These are phyloP conservation scores for Dryas iulia DNA, from an alignment of 1,140 invertebrate genomes.

Conservation along the genomic window DNA sequence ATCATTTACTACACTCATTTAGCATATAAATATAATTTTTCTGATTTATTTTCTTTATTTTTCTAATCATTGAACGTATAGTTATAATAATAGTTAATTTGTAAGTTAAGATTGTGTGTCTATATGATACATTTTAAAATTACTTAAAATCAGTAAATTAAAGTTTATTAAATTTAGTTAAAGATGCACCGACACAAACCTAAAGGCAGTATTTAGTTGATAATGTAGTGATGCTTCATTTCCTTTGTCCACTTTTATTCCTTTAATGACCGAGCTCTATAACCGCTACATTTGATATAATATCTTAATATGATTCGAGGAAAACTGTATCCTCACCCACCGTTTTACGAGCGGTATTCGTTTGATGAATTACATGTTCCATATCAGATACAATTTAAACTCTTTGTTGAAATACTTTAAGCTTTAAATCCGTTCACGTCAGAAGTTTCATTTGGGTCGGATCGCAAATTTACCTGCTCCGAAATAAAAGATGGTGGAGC, in stretches of 20 bases:
- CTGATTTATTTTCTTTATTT: too few species aligned
- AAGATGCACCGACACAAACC: background rate
- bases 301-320: background rate
- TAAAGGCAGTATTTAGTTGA: slow-evolving; percentile 1
- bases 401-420: slow-evolving; percentile 5
- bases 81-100: too few species aligned
- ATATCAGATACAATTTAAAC: slow-evolving; percentile 5
- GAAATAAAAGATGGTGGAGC: slow-evolving; percentile 1
- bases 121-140: too few species aligned
- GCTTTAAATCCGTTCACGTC: background rate
- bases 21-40: too few species aligned
- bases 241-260: slow-evolving; percentile 8
- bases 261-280: slow-evolving; percentile 5
- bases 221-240: slow-evolving; percentile 9
- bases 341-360: slow-evolving; percentile 3
- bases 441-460: slow-evolving; percentile 2
- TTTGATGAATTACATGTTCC: background rate
- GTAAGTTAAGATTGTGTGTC: too few species aligned
- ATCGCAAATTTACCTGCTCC: slow-evolving; percentile 10
- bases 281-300: slow-evolving; percentile 4
- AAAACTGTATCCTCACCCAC: background rate
- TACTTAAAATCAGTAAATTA: background rate
- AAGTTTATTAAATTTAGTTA: background rate
- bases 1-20: too few species aligned
- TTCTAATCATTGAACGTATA: too few species aligned